Conservation (phyloP, 2,797 vertebrate species). For the Okamejei kenojei region DNA sequence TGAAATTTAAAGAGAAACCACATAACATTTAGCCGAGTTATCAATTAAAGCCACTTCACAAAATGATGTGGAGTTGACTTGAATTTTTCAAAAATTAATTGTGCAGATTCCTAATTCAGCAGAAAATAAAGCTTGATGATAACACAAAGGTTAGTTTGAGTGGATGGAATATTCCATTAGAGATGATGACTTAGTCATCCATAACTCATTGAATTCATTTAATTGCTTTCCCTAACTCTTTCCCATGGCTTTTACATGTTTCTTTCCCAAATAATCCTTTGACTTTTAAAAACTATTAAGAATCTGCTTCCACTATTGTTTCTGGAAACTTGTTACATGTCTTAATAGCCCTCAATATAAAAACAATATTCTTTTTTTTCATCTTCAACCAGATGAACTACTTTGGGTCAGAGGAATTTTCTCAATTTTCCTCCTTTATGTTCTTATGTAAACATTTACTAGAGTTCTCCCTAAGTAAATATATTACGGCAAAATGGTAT, state of each 20-base stretch:
- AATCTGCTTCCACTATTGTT: not conserved
- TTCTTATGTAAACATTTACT: not conserved
- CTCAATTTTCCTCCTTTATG: not conserved
- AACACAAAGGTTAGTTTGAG: not conserved
- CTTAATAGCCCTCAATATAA: not conserved
- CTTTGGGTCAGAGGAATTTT: not conserved
- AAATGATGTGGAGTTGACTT: not conserved
- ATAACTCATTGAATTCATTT: not conserved
- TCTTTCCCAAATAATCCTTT: not conserved
- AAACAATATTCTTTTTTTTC: no score
- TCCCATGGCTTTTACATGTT: not conserved
- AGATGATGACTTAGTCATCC: not conserved
- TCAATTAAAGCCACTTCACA: not conserved
- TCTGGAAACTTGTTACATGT: not conserved
- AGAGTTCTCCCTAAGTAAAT: not conserved
- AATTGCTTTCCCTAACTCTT: not conserved
- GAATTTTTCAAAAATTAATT: not conserved
- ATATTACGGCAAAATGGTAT: not conserved
- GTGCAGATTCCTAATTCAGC: not conserved
- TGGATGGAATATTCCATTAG: not conserved
- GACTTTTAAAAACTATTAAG: not conserved
- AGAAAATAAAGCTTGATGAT: not conserved
- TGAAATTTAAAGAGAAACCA: not conserved
- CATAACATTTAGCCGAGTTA: not conserved
- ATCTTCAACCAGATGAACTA: constrained; percentile 7